Evolutionary conservation across 2,113 vertebrate genomes (phyloP), one percentile per base, ranked within the genome.

Genomic region (Apeltes quadracus): DNA sequence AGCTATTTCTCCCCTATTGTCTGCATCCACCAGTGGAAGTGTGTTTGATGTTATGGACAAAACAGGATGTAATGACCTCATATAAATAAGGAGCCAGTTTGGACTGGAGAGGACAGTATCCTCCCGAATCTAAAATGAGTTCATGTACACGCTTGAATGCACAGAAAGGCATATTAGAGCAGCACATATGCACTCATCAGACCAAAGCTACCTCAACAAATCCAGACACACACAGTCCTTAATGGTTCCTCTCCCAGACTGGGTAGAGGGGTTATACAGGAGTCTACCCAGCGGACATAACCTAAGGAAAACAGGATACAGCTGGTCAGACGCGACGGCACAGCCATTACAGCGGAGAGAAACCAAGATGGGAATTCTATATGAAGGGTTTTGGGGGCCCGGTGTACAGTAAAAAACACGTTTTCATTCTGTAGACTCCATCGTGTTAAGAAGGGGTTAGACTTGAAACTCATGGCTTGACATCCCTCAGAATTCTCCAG

Each of bases 261-360:
- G 92, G 86, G 89, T 82, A 74, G 67, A 59, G 58, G 72, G 78
- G 79, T 53, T 59, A 61, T 48, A 66, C 62, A 75, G 82, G 78
- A 83, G 83, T 81, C 83, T 70, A 78, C 72, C 70, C 87, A 81
- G 81, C 72, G 84, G 91, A 87, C 85, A 69, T 4, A 50, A 67
- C 44, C 69, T 5, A 70, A 64, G 75, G 74, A 91, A 92, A 94
- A 94, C 93, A 93, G 93, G 93, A 94, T 88, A 91, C 92, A 94
- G 93, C 91, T 91, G 92, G 77, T 56, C 86, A 83, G 72, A 75
- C 32, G 41, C 57, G 73, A 76, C 70, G 34, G 68, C 72, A 14
- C 4, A 75, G 78, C 73, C 59, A 57, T 48, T 64, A 80, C 61
- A 34, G 61, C 72, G 23, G 32, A 76, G 67, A 36, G 48, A 54